These are phyloP conservation scores for Entomyzon cyanotis DNA, from an alignment of 2,113 vertebrate species.

Conservation along the genomic window DNA sequence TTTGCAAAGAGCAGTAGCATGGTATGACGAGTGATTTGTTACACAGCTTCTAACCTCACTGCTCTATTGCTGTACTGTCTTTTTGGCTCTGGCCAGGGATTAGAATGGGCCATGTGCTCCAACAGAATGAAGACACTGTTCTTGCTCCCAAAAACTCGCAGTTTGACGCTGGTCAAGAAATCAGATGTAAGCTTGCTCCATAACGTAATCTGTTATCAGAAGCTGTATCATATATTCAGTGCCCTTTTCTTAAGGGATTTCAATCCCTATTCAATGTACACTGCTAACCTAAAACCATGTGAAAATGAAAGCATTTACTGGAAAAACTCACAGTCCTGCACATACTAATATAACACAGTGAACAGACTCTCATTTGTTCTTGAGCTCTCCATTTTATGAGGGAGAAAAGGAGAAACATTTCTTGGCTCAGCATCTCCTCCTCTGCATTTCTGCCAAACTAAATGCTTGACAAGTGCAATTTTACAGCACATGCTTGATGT, in stretches of 20 bases:
- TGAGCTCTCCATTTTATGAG: conserved; percentile 43
- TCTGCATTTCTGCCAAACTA: conserved; percentile 60
- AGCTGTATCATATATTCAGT: background rate
- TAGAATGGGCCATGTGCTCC: background rate
- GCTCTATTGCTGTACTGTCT: background rate
- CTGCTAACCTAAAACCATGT: background rate
- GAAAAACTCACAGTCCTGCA: background rate
- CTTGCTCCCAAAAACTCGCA: background rate
- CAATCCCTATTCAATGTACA: background rate
- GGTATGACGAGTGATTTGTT: background rate
- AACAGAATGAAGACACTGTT: background rate
- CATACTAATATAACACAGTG: background rate
- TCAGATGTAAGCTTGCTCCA: background rate
- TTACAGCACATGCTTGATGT: conserved; percentile 55
- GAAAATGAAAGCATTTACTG: background rate
- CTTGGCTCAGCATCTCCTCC: conserved; percentile 54
- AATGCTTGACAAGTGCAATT: conserved; percentile 68
- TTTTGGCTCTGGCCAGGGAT: background rate
- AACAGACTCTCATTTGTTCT: conserved; percentile 30
- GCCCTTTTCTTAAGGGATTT: background rate
- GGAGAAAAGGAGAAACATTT: conserved; percentile 52
- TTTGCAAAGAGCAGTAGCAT: background rate
- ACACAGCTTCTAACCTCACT: background rate
- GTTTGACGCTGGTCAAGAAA: background rate
- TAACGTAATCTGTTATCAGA: background rate